Conservation (phyloP, 2,113 vertebrate species). For the Datnioides undecimradiatus region DNA sequence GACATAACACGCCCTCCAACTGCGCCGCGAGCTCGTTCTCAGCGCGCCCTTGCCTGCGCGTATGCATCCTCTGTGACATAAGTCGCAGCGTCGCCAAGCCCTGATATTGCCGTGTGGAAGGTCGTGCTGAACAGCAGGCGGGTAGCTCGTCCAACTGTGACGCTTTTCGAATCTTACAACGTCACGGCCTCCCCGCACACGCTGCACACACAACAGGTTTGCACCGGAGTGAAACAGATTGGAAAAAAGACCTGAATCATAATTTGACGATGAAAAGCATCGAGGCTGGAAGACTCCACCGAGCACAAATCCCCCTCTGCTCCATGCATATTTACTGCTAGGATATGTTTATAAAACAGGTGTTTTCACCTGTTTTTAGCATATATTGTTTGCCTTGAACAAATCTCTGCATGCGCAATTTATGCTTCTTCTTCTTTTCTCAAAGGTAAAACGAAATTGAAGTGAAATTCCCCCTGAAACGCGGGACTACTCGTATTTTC, state of each 20-base stretch:
- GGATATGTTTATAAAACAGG: not conserved
- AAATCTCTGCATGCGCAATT: not conserved
- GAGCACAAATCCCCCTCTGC: not conserved
- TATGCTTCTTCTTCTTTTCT: not conserved
- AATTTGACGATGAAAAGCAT: slow-evolving; percentile 48
- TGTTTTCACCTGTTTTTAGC: not conserved
- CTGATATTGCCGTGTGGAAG: slow-evolving; percentile 65
- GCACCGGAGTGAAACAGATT: slow-evolving; percentile 15
- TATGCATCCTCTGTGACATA: slow-evolving; percentile 27
- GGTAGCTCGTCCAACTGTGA: slow-evolving; percentile 25
- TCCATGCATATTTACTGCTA: not conserved
- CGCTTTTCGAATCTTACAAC: slow-evolving; percentile 30
- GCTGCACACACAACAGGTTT: slow-evolving; percentile 10
- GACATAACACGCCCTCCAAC: slow-evolving; percentile 63
- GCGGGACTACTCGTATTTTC: not conserved
- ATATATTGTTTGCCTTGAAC: not conserved
- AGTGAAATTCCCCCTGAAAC: not conserved
- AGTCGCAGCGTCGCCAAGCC: slow-evolving; percentile 33
- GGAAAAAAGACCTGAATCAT: slow-evolving; percentile 49
- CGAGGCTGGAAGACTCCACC: not conserved
- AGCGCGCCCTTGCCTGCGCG: slow-evolving; percentile 59
- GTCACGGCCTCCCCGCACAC: not conserved
- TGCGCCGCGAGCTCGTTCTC: slow-evolving; percentile 27
- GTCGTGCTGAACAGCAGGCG: slow-evolving; percentile 44
- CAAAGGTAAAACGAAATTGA: not conserved